These are phyloP conservation scores for Penaeus japonicus DNA, from an alignment of 1,140 invertebrate genomes.

Conservation along the genomic window DNA sequence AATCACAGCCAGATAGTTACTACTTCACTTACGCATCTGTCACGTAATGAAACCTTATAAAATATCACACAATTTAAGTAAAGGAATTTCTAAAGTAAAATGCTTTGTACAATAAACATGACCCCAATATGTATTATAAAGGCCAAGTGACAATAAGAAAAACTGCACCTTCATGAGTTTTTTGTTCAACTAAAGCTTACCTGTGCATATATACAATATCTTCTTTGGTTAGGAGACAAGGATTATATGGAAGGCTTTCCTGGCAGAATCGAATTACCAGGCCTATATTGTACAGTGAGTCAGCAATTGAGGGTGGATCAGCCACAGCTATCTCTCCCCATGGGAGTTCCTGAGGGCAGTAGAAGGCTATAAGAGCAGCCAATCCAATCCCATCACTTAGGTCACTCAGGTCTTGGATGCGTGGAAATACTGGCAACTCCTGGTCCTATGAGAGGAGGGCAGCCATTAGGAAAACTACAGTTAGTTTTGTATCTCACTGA, in stretches of 20 bases:
- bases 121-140: too few species aligned
- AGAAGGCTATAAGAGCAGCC: slow-evolving; percentile 89
- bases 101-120: too few species aligned
- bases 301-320: slow-evolving; percentile 76
- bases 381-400: slow-evolving; percentile 92
- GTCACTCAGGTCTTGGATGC: slow-evolving; percentile 74
- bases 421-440: slow-evolving; percentile 64
- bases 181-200: slow-evolving; percentile 66
- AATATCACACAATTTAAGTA: too few species aligned
- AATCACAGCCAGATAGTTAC: too few species aligned
- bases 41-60: too few species aligned
- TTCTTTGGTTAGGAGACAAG: slow-evolving; percentile 95
- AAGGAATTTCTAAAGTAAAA: too few species aligned
- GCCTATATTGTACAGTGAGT: slow-evolving; percentile 93
- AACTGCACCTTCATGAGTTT: neutral
- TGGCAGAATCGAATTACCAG: slow-evolving; percentile 89
- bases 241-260: slow-evolving; percentile 80
- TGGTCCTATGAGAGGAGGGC: slow-evolving; percentile 38
- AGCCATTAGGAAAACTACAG: neutral
- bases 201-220: slow-evolving; percentile 95
- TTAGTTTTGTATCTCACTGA: too few species aligned
- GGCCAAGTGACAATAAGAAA: too few species aligned
- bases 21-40: too few species aligned
- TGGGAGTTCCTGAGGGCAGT: slow-evolving; percentile 87
- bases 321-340: slow-evolving; percentile 77